phyloP scores from a whole-genome alignment of 2,113 vertebrate genomes.

The Myocastor coypus region DNA sequence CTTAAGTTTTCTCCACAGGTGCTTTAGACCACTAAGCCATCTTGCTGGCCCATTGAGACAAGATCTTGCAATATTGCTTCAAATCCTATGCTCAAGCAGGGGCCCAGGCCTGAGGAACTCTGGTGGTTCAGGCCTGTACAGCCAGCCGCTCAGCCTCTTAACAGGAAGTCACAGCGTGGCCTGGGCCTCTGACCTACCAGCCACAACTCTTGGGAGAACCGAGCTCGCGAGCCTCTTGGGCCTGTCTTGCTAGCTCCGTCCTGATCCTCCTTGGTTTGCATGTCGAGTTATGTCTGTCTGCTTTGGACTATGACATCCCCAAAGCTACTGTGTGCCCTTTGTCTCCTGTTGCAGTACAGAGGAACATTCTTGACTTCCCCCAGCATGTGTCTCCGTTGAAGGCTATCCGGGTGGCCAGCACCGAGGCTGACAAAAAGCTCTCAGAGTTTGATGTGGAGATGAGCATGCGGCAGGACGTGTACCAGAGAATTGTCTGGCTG shows the following conservation, averaged over 20 bases:
- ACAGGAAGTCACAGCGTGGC: background rate
- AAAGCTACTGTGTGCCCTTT: background rate
- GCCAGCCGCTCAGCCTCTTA: background rate
- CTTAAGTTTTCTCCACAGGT: too few relatives aligned
- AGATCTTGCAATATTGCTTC: background rate
- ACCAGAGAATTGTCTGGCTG: constrained; percentile 94
- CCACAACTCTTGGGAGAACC: accelerated
- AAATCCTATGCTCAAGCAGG: background rate
- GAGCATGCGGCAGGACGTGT: constrained; percentile 98
- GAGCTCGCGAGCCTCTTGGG: background rate
- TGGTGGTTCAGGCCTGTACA: background rate
- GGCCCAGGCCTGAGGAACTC: background rate
- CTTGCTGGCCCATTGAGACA: too few relatives aligned
- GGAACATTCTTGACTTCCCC: constrained; percentile 97
- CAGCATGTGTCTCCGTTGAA: constrained; percentile 95
- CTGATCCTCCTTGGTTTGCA: background rate
- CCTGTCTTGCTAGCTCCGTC: background rate
- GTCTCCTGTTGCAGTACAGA: constrained; percentile 87
- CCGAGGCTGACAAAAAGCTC: constrained; percentile 95
- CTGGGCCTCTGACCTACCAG: too few relatives aligned
- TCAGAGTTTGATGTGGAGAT: constrained; percentile 99
- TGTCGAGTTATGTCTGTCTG: background rate
- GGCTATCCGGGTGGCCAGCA: constrained; percentile 93
- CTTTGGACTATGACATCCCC: background rate
- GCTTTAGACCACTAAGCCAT: too few relatives aligned